Base-by-base conservation (phyloP, 2,797 vertebrate genomes). In the Diplodus puntazzo region DNA sequence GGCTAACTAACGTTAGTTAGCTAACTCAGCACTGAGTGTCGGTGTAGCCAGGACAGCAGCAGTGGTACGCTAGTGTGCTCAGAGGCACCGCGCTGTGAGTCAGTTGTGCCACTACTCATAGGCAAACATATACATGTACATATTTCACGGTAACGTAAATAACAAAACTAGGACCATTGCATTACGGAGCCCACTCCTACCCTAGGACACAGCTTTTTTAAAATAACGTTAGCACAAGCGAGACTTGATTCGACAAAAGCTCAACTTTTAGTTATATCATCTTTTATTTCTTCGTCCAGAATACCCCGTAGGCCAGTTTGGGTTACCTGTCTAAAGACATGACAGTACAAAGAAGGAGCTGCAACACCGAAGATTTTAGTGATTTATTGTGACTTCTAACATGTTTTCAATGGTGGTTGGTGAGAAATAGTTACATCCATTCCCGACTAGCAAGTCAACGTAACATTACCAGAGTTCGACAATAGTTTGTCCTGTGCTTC, bases 201-300 rank as follows among this genome's bases (percentile, higher is more conserved):
- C 4, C 17, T 11, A 25, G 2, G 6, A 11, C 30, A 27, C 5
- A 23, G 45, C 5, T 50, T n/a, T 5, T 11, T 10, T 8, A 10
- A 18, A 39, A 39, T 9, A 66, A 25, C 25, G 25, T 25, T 9
- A 48, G 13, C 45, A 65, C 42, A 69, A n/a, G 2, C 27, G 4
- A 39, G 5, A 49, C 46, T 69, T 43, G 0, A 49, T 18, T 21
- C n/a, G 34, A 27, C 42, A 64, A 46, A 11, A 75, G 4, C 11
- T 10, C 1, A 82, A 82, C 60, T 84, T 88, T 59, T 34, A 57
- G 21, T 30, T 50, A 7, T 17, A 43, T 54, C 11, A 49, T 34
- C 14, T 45, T 23, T 13, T 58, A 25, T 55, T 34, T 45, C 20
- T 16, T 2, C 14, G 12, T 12, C 17, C 50, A 16, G 21, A 43